Base-by-base conservation (phyloP, 2,797 vertebrate genomes). In the Furcifer pardalis region DNA sequence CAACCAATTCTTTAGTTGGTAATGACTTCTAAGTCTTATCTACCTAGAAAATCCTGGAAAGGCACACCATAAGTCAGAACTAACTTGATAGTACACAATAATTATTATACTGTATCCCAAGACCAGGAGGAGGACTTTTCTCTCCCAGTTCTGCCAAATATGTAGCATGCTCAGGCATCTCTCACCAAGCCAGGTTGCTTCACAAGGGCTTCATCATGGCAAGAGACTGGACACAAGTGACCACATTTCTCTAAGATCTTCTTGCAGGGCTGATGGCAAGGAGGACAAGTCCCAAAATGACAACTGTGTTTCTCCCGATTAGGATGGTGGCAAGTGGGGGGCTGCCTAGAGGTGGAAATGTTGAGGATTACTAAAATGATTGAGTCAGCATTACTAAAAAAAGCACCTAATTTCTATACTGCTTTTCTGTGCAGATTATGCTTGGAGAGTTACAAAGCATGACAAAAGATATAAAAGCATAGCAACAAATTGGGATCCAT, bases 171-270 rank as follows among this genome's bases (percentile, higher is more conserved):
- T 79, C 44, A 44, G 15, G 52, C 1, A 60, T 65, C 63, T 88
- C 95, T 96, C 94, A 97, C 95, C 94, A 79, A 81, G 66, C 96
- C 96, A 72, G 90, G 92, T 90, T 97, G 96, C 89, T 94, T 97
- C 87, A 98, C 96, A 90, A 98, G 95, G 25, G 98, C 98, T 95
- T 97, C 94, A 44, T 99, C 98, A 0, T 99, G 98, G 93, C 98
- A 99, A 23, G 96, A 81, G 68, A 91, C 94, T 0, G 97, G 97
- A 84, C 98, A 99, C 83, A 95, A 87, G 87, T 99, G 98, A 27
- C 93, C 89, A 84, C 98, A 99, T 0, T 69, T 77, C 40, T 91
- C 88, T 87, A 98, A 94, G 0, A 84, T 77, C 86, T 95, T 96
- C 76, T 95, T 93, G 92, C 98, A 99, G 86, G 94, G 60, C 87